Evolutionary conservation across 2,113 vertebrate genomes (phyloP), one percentile per base, ranked within the genome.

Genomic region (Salvelinus sp.): DNA sequence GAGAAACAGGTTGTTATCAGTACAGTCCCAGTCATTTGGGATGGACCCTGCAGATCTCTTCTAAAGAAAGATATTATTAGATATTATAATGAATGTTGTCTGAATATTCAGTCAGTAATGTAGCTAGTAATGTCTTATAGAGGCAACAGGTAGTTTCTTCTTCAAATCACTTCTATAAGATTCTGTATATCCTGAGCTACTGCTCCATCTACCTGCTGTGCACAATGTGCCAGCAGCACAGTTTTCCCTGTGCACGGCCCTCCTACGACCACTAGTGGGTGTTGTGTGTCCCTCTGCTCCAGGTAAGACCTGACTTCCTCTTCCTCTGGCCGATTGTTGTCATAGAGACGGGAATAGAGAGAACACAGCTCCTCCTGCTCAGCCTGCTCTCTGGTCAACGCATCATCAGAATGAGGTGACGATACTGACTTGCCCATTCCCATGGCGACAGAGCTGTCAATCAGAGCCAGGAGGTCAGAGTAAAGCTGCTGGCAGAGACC

Each of bases 161-260:
- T 44, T 44, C 38, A 10, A 12, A 44, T 44, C 38, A 44, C 9
- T 44, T 44, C 9, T 44, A 10, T 44, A 2, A 44, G 9, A 44
- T 54, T 18, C 50, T 62, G 20, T 62, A 23, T 9, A 2, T 22
- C 58, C 58, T 62, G 58, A 23, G 58, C 2, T 22, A 62, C 20
- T 25, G n/a, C n/a, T 69, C 12, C 10, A 50, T 18, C 22, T 75
- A 93, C 94, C 89, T 93, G 90, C 68, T 77, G 85, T 85, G 91
- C 84, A 76, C 93, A 94, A 70, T 92, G 88, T 44, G 94, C 93
- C 44, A 94, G 72, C 66, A 95, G 84, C 38, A 94, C 91, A 0
- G 91, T 93, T 80, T 95, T 95, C 25, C 94, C 94, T 47, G 90
- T 90, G 82, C 93, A 94, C 0, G 93, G 90, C 0, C 91, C 89